Conservation (phyloP, 2,113 vertebrate species). For the Empidonax alnorum region DNA sequence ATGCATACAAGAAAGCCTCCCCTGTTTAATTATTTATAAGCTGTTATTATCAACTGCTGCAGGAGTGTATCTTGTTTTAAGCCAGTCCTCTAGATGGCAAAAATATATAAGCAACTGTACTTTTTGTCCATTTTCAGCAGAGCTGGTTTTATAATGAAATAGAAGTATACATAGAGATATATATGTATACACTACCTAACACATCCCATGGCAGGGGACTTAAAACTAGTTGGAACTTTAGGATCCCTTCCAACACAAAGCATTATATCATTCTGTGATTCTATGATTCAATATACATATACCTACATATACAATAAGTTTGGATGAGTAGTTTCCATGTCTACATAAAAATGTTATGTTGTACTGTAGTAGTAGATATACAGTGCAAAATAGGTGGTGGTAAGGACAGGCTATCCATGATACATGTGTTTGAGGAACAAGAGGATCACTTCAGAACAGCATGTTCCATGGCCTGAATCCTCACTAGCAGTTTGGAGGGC, state of each 20-base stretch:
- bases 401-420: neutral
- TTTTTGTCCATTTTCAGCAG: neutral
- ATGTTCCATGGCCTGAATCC: neutral
- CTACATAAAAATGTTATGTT: neutral
- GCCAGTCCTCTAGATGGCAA: neutral
- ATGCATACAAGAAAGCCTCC: neutral
- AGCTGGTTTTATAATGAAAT: neutral
- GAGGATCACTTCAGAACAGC: neutral
- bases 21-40: neutral
- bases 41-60: neutral
- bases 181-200: neutral
- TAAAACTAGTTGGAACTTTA: neutral
- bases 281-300: neutral
- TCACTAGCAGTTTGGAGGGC: neutral
- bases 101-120: neutral
- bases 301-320: neutral
- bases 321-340: neutral
- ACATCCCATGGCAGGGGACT: neutral
- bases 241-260: neutral
- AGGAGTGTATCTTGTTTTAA: neutral
- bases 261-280: neutral
- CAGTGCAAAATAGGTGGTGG: neutral
- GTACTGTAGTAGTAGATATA: neutral
- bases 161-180: neutral
- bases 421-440: neutral